Conservation (phyloP, 1,140 invertebrate species). For the Panagrolaimus sp. region DNA sequence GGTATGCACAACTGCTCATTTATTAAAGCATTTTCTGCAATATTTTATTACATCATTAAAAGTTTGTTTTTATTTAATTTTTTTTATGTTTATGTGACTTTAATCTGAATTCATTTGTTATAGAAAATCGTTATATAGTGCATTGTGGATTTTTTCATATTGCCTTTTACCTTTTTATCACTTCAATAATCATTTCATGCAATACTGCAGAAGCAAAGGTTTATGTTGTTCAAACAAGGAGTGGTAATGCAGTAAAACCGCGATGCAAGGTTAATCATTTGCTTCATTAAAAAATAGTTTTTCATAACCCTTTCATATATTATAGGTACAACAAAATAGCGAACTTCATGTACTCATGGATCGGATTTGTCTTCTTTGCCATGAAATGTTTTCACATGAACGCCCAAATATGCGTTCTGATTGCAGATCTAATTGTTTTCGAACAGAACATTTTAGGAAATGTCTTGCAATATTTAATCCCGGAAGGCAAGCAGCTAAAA, state of each 20-base stretch:
- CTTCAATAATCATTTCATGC: not conserved
- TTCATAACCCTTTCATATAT: not conserved
- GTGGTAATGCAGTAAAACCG: too few relatives aligned
- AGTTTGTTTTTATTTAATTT: too few relatives aligned
- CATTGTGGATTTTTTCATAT: too few relatives aligned
- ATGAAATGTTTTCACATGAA: conserved; percentile 35
- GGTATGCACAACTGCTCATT: too few relatives aligned
- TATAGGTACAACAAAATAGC: conserved; percentile 5
- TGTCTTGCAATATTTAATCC: conserved; percentile 29
- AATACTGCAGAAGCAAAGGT: not conserved
- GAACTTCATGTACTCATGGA: conserved; percentile 15
- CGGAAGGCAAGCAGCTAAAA: not conserved
- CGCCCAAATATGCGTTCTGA: conserved; percentile 30
- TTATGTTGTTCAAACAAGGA: not conserved
- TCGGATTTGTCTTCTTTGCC: conserved; percentile 29
- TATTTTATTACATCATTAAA: too few relatives aligned
- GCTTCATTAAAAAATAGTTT: too few relatives aligned
- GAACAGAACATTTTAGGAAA: conserved; percentile 29
- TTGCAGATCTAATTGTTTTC: conserved; percentile 31
- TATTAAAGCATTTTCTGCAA: too few relatives aligned
- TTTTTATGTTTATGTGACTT: too few relatives aligned
- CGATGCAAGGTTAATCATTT: not conserved
- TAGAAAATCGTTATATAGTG: too few relatives aligned
- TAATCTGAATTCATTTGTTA: too few relatives aligned
- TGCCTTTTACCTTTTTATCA: too few relatives aligned